Conservation (phyloP, 1,140 invertebrate species). For the Coenobita brevimanus region DNA sequence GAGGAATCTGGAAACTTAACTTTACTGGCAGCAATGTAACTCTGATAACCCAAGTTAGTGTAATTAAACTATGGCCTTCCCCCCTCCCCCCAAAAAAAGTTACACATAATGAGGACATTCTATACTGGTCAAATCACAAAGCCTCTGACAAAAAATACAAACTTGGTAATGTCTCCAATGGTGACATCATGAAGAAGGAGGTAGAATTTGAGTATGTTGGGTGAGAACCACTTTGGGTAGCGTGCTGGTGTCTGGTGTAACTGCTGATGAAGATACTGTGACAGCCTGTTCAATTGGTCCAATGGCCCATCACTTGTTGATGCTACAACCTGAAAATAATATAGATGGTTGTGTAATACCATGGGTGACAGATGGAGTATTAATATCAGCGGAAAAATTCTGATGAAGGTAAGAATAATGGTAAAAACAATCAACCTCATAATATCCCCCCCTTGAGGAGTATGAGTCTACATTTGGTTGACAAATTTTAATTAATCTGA, state of each 20-base stretch:
- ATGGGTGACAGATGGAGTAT: background rate
- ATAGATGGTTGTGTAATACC: background rate
- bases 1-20: too few species aligned
- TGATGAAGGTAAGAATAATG: too few species aligned
- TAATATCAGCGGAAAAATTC: background rate
- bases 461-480: too few species aligned
- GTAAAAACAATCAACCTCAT: too few species aligned
- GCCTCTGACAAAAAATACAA: conserved; percentile 69
- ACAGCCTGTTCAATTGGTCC: conserved; percentile 61
- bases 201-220: conserved; percentile 89
- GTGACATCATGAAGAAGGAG: conserved; percentile 90
- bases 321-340: conserved; percentile 39
- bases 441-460: too few species aligned
- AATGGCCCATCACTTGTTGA: conserved; percentile 57
- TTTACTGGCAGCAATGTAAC: too few species aligned
- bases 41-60: too few species aligned
- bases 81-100: too few species aligned
- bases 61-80: too few species aligned
- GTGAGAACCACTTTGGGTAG: conserved; percentile 93
- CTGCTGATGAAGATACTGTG: conserved; percentile 81
- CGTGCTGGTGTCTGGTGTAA: conserved; percentile 84
- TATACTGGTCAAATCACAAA: too few species aligned
- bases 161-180: conserved; percentile 80
- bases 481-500: too few species aligned
- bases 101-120: too few species aligned